A percentile compares a stretch with the other conserved stretches of the same genome.
Evolutionary conservation across 2,797 vertebrate species (phyloP).

Genomic region (Argyrosomus regius): DNA sequence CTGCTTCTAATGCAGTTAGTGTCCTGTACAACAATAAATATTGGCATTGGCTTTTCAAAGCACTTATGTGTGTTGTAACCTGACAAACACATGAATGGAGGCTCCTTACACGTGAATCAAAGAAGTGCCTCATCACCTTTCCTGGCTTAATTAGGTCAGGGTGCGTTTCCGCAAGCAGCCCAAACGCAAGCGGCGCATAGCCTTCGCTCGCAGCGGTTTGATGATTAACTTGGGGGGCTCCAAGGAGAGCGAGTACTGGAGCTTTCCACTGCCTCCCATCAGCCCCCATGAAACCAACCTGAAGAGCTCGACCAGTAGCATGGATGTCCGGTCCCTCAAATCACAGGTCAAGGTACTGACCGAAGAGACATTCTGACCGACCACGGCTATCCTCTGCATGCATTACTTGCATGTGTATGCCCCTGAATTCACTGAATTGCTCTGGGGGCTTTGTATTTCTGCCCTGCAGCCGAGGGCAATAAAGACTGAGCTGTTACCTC

Average conservation of each 20-base stretch:
- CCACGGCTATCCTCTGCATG: slow-evolving; percentile 60
- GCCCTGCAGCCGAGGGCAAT: slow-evolving; percentile 27
- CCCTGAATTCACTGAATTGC: slow-evolving; percentile 20
- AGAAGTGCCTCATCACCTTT: slow-evolving; percentile 66
- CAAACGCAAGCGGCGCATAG: slow-evolving; percentile 84
- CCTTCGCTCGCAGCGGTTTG: slow-evolving; percentile 83
- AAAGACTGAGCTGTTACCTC: slow-evolving; percentile 47
- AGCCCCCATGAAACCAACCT: slow-evolving; percentile 57
- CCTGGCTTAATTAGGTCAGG: slow-evolving; percentile 78
- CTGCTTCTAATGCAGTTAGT: not conserved
- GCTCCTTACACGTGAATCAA: slow-evolving; percentile 12
- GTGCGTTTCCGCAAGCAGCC: slow-evolving; percentile 66
- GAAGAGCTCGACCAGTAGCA: slow-evolving; percentile 78
- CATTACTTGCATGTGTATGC: slow-evolving; percentile 69
- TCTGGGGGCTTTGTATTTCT: slow-evolving; percentile 48
- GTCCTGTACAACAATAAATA: not conserved
- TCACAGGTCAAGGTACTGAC: slow-evolving; percentile 77
- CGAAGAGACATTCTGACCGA: slow-evolving; percentile 30
- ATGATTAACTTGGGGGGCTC: slow-evolving; percentile 71
- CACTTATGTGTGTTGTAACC: slow-evolving; percentile 32
- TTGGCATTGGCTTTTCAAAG: not conserved
- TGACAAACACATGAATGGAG: slow-evolving; percentile 32
- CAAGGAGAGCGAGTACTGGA: slow-evolving; percentile 86
- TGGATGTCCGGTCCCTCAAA: slow-evolving; percentile 62
- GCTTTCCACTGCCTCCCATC: slow-evolving; percentile 83